A percentile compares a stretch with the other conserved stretches of the same genome.
Conservation (phyloP, 2,888 invertebrate species). For the Xylota segnis region DNA sequence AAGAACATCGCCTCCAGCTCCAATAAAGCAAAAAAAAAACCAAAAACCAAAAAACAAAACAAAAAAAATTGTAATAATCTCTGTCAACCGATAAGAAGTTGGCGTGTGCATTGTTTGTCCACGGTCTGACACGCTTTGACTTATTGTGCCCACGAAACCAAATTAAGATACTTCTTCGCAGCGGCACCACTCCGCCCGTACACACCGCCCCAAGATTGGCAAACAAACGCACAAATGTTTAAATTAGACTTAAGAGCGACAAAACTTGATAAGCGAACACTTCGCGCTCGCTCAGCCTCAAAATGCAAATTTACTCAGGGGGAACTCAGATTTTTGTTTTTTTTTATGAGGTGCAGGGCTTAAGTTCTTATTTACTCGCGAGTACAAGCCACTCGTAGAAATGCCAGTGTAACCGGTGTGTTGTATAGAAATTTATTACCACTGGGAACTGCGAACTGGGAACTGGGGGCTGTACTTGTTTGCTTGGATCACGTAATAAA, state of each 20-base stretch:
- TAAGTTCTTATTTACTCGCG: conserved; percentile 22
- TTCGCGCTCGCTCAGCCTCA: conserved; percentile 13
- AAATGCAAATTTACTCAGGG: conserved; percentile 31
- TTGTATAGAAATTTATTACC: neutral
- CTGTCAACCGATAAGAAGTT: conserved; percentile 25
- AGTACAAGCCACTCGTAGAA: neutral
- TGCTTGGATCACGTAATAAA: conserved; percentile 8
- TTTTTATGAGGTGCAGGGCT: conserved; percentile 5
- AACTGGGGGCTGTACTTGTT: neutral
- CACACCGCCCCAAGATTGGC: conserved; percentile 54
- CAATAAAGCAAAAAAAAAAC: conserved; percentile 35
- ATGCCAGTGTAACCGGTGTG: neutral
- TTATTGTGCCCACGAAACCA: conserved; percentile 22
- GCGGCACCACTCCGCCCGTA: neutral
- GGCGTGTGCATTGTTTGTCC: conserved; percentile 64
- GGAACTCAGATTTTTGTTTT: neutral
- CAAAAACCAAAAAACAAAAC: no score
- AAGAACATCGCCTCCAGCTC: conserved; percentile 11
- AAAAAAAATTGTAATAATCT: conserved; percentile 3
- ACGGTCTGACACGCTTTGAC: conserved; percentile 16
- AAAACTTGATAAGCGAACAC: conserved; percentile 26
- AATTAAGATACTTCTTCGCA: conserved; percentile 14
- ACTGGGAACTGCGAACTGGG: no score
- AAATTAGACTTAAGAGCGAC: conserved; percentile 22
- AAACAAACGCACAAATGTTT: conserved; percentile 62